phyloP scores from a whole-genome alignment of 2,113 vertebrate species.

The Ammodytes marinus region DNA sequence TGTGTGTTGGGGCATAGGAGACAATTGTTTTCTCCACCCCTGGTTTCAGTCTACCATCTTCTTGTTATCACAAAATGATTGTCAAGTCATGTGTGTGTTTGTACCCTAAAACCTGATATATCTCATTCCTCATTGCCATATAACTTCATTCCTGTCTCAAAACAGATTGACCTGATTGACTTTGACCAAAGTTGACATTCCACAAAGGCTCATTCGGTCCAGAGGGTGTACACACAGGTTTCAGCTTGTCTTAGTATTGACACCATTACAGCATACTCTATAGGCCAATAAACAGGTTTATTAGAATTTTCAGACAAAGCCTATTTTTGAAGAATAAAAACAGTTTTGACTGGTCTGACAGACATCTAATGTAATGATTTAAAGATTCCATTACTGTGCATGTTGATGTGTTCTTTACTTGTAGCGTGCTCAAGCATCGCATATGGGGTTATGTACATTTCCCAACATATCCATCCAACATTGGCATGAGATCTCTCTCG shows the following conservation, averaged over 20 bases:
- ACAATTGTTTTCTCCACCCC: neutral
- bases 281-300: neutral
- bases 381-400: neutral
- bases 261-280: neutral
- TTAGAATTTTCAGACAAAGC: neutral
- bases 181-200: too few relatives aligned
- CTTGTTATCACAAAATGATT: neutral
- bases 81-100: neutral
- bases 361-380: neutral
- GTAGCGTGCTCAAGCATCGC: neutral
- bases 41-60: neutral
- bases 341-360: neutral
- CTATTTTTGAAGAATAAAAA: too few relatives aligned
- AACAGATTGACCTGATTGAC: neutral
- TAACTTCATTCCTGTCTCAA: neutral
- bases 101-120: neutral
- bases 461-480: neutral
- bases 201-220: neutral
- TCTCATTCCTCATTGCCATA: neutral
- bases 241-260: neutral
- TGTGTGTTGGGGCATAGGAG: slow-evolving; percentile 1
- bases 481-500: neutral
- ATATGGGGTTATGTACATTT: slow-evolving; percentile 8
- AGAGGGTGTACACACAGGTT: neutral
- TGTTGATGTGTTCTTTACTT: neutral